phyloP scores from a whole-genome alignment of 2,113 vertebrate species.

The Nycticorax nycticorax region DNA sequence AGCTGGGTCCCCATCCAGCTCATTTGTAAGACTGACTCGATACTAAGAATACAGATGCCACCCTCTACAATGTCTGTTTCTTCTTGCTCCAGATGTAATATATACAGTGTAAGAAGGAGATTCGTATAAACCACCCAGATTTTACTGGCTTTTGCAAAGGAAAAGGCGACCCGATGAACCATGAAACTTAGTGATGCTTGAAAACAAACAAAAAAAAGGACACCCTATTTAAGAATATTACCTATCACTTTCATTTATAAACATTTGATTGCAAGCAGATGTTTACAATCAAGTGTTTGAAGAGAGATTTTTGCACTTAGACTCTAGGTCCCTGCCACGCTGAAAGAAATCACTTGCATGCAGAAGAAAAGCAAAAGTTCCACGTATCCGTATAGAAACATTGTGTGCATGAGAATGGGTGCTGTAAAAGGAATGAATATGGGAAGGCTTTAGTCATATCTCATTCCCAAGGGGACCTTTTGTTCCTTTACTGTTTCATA shows the following conservation, averaged over 20 bases:
- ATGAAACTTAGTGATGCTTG: background rate
- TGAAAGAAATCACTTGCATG: background rate
- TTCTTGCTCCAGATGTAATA: background rate
- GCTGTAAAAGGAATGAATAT: background rate
- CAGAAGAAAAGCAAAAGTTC: background rate
- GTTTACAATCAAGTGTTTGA: background rate
- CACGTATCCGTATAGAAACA: fast-evolving
- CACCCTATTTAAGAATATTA: background rate
- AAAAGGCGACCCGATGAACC: background rate
- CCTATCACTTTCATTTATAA: background rate
- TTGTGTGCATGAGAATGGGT: fast-evolving
- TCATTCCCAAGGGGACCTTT: background rate
- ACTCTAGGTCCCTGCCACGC: background rate
- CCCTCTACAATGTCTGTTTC: background rate
- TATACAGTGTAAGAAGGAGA: background rate
- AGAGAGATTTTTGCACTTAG: background rate
- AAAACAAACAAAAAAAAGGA: background rate
- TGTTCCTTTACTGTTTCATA: background rate
- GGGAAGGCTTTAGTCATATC: background rate
- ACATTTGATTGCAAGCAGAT: background rate
- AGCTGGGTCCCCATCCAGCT: background rate
- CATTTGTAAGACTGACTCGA: background rate
- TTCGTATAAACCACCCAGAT: background rate
- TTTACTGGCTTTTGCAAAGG: background rate
- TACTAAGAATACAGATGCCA: background rate